Percentiles rank a stretch among this genome's conserved stretches.
Evolutionary conservation across 2,888 invertebrate species (phyloP).

Genomic region (Didymodactylos carnosus): DNA sequence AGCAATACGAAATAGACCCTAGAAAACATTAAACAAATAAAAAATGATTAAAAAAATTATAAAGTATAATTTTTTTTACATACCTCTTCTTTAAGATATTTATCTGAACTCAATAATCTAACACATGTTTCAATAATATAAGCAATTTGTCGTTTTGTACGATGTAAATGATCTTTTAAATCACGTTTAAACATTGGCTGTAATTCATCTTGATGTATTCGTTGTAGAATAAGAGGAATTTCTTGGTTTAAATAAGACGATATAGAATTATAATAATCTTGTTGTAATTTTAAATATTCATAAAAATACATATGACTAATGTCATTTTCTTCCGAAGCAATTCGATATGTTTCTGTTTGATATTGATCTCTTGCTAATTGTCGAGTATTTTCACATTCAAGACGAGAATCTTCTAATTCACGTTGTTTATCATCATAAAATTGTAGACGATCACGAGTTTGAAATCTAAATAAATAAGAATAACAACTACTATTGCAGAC

Average conservation of each 20-base stretch:
- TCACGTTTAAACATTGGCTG: neutral
- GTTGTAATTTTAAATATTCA: neutral
- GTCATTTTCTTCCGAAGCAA: neutral
- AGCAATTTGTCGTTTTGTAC: neutral
- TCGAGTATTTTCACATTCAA: neutral
- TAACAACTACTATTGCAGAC: too few species aligned
- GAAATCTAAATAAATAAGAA: neutral
- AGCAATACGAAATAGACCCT: constrained; percentile 9
- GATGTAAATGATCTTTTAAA: neutral
- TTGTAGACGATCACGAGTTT: neutral
- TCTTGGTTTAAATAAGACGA: neutral
- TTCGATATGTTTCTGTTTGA: neutral
- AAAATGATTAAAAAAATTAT: too few species aligned
- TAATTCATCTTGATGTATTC: neutral
- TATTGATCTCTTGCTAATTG: neutral
- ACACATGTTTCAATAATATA: neutral
- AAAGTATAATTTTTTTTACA: too few species aligned
- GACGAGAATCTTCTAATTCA: neutral
- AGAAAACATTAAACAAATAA: too few species aligned
- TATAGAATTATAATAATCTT: neutral
- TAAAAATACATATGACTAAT: neutral
- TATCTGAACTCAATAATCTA: neutral
- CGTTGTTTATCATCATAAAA: neutral
- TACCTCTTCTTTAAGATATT: too few species aligned
- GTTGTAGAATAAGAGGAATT: neutral